Conservation (phyloP, 2,113 vertebrate genomes). For the Megaceryle torquata region DNA sequence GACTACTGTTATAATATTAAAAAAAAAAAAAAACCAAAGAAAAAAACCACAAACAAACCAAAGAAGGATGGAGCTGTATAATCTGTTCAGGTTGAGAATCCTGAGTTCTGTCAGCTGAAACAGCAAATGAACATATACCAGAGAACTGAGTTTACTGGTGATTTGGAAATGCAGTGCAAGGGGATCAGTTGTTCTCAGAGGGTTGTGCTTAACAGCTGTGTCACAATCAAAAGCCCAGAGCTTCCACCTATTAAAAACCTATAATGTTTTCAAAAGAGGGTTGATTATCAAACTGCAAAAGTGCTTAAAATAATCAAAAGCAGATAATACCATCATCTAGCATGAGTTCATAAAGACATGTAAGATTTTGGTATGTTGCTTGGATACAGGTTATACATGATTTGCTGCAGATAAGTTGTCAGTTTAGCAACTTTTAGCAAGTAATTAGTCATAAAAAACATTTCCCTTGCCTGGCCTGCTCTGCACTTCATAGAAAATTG, state of each 20-base stretch:
- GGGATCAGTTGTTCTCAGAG: neutral
- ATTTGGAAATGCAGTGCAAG: neutral
- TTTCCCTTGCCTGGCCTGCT: neutral
- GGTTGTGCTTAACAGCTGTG: neutral
- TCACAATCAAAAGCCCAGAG: neutral
- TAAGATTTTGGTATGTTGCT: neutral
- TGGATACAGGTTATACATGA: neutral
- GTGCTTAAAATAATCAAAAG: neutral
- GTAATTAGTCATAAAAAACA: neutral
- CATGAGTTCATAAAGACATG: neutral
- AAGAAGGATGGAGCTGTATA: neutral
- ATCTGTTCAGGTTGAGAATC: neutral
- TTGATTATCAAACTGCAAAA: neutral
- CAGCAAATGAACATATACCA: neutral
- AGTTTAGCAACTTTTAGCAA: neutral
- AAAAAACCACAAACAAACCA: too few relatives aligned
- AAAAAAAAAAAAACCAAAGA: neutral
- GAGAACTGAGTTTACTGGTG: neutral
- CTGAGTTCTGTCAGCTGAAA: neutral
- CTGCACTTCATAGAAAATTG: neutral
- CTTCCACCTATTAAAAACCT: neutral
- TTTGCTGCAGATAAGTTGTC: neutral
- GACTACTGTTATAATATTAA: neutral
- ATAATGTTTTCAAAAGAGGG: neutral
- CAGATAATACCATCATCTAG: neutral